A percentile compares a stretch with the other conserved stretches of the same genome.
Evolutionary conservation across 2,888 invertebrate species (phyloP).

Genomic region (Syrphus vitripennis): DNA sequence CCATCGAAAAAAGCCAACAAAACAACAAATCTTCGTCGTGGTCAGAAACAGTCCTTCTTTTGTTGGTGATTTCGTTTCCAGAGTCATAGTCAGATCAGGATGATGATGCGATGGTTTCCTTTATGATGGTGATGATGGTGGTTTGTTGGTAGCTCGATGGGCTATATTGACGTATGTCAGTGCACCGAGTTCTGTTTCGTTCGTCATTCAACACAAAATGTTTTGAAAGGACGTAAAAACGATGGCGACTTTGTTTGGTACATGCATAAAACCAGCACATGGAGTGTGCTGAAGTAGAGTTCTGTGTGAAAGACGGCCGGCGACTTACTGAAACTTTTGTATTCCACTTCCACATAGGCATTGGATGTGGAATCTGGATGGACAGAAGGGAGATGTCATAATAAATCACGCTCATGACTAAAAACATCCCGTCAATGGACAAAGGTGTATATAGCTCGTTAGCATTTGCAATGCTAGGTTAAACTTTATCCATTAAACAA

Average conservation of each 20-base stretch:
- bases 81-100: conserved; percentile 30
- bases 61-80: conserved; percentile 27
- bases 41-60: conserved; percentile 51
- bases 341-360: neutral
- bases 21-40: conserved; percentile 44
- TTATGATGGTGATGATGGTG: neutral
- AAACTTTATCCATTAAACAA: conserved; percentile 50
- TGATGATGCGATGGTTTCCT: conserved; percentile 23
- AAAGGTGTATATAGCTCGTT: conserved; percentile 41
- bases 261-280: neutral
- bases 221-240: conserved; percentile 25
- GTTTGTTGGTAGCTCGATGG: conserved; percentile 7
- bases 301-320: conserved; percentile 31
- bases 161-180: conserved; percentile 42
- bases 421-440: conserved; percentile 41
- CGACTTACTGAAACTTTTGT: conserved; percentile 26
- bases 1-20: conserved; percentile 52
- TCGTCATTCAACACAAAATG: conserved; percentile 27
- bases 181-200: conserved; percentile 8
- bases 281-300: neutral
- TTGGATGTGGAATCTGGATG: neutral
- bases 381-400: conserved; percentile 52
- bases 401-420: conserved; percentile 67
- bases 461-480: conserved; percentile 45
- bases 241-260: neutral